A percentile compares a stretch with the other conserved stretches of the same genome.
Evolutionary conservation across 2,113 vertebrate genomes (phyloP).

Genomic region (Sturnira hondurensis): DNA sequence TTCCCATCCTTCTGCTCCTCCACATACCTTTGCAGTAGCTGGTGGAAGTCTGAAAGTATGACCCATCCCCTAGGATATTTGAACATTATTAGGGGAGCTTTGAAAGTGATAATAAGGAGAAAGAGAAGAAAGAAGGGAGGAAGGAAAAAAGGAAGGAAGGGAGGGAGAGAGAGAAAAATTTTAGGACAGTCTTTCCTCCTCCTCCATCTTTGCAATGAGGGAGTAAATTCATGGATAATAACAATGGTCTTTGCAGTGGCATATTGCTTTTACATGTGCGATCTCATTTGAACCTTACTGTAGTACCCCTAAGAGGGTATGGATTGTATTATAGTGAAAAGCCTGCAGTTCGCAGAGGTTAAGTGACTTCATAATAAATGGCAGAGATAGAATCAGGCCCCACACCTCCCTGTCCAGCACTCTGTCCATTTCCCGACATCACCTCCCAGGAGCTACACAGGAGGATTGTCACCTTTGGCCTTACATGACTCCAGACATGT

Average conservation of each 20-base stretch:
- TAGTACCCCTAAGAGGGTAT: not conserved
- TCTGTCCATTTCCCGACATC: too few relatives aligned
- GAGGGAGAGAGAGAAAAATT: not conserved
- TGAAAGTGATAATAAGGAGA: not conserved
- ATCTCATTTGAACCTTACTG: too few relatives aligned
- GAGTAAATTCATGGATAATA: not conserved
- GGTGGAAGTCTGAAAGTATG: not conserved
- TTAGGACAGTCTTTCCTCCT: not conserved
- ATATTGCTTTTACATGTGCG: accelerated
- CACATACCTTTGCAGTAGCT: not conserved
- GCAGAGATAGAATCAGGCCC: not conserved
- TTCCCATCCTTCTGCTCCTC: too few relatives aligned
- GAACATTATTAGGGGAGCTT: not conserved
- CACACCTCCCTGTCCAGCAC: accelerated
- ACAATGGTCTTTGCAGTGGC: not conserved
- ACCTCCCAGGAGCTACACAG: too few relatives aligned
- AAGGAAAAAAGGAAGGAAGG: accelerated
- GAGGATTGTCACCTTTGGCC: not conserved
- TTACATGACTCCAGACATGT: not conserved
- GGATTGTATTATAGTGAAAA: not conserved
- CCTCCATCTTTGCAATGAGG: not conserved
- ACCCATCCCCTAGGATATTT: not conserved
- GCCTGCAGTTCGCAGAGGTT: not conserved
- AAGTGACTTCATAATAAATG: too few relatives aligned
- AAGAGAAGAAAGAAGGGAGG: accelerated